phyloP scores from a whole-genome alignment of 2,113 vertebrate species.

The Nyctereutes procyonoides region DNA sequence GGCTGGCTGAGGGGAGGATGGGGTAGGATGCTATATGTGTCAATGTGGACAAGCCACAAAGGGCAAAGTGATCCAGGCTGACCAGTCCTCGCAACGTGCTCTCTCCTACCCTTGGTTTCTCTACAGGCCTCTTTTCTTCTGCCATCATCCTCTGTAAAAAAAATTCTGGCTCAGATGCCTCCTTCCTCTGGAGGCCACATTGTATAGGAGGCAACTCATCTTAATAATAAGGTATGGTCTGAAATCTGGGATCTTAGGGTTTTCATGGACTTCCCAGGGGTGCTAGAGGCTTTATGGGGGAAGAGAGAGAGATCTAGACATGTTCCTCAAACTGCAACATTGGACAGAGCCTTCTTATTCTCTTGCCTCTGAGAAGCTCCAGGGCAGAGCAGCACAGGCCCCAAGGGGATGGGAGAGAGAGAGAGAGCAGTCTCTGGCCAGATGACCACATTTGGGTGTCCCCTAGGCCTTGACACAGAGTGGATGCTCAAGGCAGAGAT shows the following conservation, averaged over 20 bases:
- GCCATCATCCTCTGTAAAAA: not conserved
- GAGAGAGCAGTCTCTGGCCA: not conserved
- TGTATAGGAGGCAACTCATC: no score
- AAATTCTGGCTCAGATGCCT: not conserved
- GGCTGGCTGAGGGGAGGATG: rapidly evolving
- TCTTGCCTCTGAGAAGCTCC: not conserved
- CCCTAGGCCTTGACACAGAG: not conserved
- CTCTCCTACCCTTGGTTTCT: not conserved
- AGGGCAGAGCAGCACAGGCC: not conserved
- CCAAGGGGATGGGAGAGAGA: not conserved
- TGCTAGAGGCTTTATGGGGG: not conserved
- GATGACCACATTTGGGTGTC: not conserved
- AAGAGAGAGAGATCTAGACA: not conserved
- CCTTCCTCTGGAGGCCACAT: not conserved
- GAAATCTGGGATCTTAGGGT: not conserved
- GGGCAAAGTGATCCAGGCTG: not conserved
- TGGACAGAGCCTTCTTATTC: not conserved
- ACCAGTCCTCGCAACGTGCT: rapidly evolving
- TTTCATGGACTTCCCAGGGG: not conserved
- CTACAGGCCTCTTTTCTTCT: no score
- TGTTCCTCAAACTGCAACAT: not conserved
- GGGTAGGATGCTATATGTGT: not conserved
- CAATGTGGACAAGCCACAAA: not conserved
- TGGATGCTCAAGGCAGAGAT: not conserved
- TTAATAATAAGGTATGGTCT: not conserved